phyloP scores from a whole-genome alignment of 2,113 vertebrate genomes.

The Dendropsophus ebraccatus region DNA sequence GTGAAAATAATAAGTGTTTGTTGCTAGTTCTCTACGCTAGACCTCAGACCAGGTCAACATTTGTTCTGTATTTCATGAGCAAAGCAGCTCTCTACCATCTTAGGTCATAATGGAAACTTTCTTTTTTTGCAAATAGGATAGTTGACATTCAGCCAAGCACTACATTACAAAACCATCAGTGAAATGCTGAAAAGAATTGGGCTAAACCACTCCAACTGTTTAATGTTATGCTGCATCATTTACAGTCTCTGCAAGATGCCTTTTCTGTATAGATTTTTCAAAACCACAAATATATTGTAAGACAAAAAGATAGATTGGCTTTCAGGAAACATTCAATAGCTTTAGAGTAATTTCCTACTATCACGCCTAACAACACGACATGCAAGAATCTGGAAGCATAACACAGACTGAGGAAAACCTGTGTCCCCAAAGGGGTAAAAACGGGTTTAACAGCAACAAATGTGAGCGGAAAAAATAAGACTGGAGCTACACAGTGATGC shows the following conservation, averaged over 20 bases:
- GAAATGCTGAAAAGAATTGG: constrained; percentile 25
- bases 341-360: background rate
- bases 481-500: too few species aligned
- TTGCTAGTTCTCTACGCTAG: background rate
- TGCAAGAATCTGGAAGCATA: background rate
- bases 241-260: constrained; percentile 11
- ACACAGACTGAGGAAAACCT: background rate
- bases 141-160: constrained; percentile 38
- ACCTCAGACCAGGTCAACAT: constrained; percentile 7
- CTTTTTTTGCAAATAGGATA: constrained; percentile 4
- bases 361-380: background rate
- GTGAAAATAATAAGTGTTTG: too few species aligned
- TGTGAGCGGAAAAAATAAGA: too few species aligned
- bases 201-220: constrained; percentile 14
- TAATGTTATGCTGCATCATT: background rate
- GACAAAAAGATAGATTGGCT: background rate
- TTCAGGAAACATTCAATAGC: background rate
- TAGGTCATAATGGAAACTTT: constrained; percentile 33
- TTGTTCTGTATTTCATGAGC: constrained; percentile 11
- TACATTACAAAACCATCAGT: constrained; percentile 41
- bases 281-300: constrained; percentile 1
- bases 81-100: constrained; percentile 35
- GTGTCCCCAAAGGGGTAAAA: too few species aligned
- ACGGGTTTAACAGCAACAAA: too few species aligned
- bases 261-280: constrained; percentile 29